Percentiles rank a stretch among this genome's conserved stretches.
phyloP scores from a whole-genome alignment of 2,888 invertebrate species.

The Aphrophora alni region DNA sequence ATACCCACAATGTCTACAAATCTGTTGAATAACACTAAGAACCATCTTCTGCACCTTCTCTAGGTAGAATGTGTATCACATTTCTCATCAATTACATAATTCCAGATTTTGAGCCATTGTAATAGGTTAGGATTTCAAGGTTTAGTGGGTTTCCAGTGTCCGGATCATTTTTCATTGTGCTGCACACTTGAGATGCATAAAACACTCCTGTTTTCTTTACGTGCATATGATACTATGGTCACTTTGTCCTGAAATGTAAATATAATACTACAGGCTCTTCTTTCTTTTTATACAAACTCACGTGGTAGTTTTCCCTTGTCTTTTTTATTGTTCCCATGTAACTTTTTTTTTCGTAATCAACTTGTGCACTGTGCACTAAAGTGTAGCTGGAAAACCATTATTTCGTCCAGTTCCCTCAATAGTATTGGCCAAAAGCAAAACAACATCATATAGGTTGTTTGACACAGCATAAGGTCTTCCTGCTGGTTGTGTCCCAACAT shows the following conservation, averaged over 20 bases:
- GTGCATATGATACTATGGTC: slow-evolving; percentile 7
- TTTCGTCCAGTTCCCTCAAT: slow-evolving; percentile 25
- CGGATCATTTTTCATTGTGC: slow-evolving; percentile 15
- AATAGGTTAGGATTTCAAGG: slow-evolving; percentile 23
- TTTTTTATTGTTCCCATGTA: too few species aligned
- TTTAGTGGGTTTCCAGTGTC: slow-evolving; percentile 3
- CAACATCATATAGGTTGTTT: slow-evolving; percentile 56
- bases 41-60: slow-evolving; percentile 26
- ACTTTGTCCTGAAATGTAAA: slow-evolving; percentile 19
- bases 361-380: too few species aligned
- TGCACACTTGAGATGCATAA: slow-evolving; percentile 28
- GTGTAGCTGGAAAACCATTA: too few species aligned
- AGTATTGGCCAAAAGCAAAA: slow-evolving; percentile 1
- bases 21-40: slow-evolving; percentile 22
- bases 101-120: slow-evolving; percentile 30
- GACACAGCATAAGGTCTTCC: background rate
- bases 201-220: too few species aligned
- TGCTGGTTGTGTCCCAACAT: background rate
- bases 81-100: slow-evolving; percentile 32
- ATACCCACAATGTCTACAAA: slow-evolving; percentile 12
- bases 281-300: slow-evolving; percentile 5
- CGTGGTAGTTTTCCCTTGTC: too few species aligned
- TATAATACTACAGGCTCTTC: background rate
- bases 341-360: too few species aligned
- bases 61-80: slow-evolving; percentile 30